Conservation (phyloP, 2,888 invertebrate genomes). For the Anagyrus pseudococci region DNA sequence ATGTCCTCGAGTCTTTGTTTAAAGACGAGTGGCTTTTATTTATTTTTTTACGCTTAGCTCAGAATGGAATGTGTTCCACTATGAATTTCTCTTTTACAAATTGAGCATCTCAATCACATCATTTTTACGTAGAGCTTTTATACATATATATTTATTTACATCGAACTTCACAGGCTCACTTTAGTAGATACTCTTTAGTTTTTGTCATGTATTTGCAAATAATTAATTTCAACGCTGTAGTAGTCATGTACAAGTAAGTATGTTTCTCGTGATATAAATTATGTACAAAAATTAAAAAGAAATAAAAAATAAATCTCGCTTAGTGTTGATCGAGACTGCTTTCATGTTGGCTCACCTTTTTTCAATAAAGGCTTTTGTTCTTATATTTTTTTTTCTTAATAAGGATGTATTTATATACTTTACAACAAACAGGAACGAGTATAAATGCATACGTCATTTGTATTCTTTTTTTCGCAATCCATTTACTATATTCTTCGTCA, state of each 20-base stretch:
- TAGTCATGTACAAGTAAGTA: constrained; percentile 38
- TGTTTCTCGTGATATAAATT: constrained; percentile 45
- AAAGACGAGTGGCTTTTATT: constrained; percentile 22
- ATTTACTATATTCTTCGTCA: constrained; percentile 11
- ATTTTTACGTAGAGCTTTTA: constrained; percentile 28
- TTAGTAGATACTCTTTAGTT: constrained; percentile 4
- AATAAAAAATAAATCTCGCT: constrained; percentile 41
- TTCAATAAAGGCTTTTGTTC: constrained; percentile 24
- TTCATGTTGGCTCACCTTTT: too few species aligned
- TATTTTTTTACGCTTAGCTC: constrained; percentile 9
- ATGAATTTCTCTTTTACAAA: constrained; percentile 39
- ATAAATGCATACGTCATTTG: constrained; percentile 38
- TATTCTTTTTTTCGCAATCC: constrained; percentile 30
- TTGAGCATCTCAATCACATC: constrained; percentile 40
- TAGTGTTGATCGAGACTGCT: constrained; percentile 27
- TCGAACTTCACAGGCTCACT: too few species aligned
- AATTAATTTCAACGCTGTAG: constrained; percentile 36
- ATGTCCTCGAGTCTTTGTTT: constrained; percentile 14
- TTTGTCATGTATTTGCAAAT: constrained; percentile 22
- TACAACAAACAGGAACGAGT: constrained; percentile 40
- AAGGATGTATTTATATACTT: constrained; percentile 37
- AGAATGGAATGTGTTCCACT: constrained; percentile 46
- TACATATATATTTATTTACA: constrained; percentile 34
- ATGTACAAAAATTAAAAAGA: constrained; percentile 53
- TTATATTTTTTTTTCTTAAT: too few species aligned